These are phyloP conservation scores for Archips crataeganus DNA, from an alignment of 2,888 invertebrate species.

Conservation along the genomic window DNA sequence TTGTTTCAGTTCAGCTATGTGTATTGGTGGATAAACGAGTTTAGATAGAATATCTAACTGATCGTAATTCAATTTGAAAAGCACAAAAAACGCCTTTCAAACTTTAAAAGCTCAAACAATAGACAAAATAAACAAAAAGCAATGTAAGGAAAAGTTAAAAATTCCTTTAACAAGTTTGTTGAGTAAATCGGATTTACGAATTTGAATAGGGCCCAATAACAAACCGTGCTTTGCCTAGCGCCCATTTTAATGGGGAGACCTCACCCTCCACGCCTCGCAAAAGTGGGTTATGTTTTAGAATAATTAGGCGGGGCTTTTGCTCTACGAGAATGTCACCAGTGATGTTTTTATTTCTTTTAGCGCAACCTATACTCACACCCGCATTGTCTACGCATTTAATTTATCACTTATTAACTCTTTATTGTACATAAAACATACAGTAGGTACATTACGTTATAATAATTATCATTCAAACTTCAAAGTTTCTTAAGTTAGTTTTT, in stretches of 20 bases:
- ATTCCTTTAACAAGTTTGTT: slow-evolving; percentile 77
- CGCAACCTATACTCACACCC: too few species aligned
- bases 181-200: slow-evolving; percentile 79
- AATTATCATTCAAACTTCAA: too few species aligned
- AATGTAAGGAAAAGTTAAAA: slow-evolving; percentile 67
- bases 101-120: slow-evolving; percentile 56
- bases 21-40: too few species aligned
- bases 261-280: neutral
- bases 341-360: too few species aligned
- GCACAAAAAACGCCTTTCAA: slow-evolving; percentile 43
- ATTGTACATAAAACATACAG: too few species aligned
- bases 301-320: neutral
- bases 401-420: too few species aligned
- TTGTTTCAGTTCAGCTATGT: too few species aligned
- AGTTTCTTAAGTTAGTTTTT: too few species aligned
- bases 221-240: slow-evolving; percentile 26
- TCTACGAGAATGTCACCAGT: too few species aligned
- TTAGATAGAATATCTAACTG: neutral
- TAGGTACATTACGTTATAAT: too few species aligned
- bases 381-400: too few species aligned
- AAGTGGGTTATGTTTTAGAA: slow-evolving; percentile 1
- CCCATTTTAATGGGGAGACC: slow-evolving; percentile 26
- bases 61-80: slow-evolving; percentile 37
- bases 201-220: slow-evolving; percentile 76
- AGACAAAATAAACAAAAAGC: slow-evolving; percentile 58